A percentile compares a stretch with the other conserved stretches of the same genome.
Conservation (phyloP, 2,113 vertebrate species). For the Passer domesticus region DNA sequence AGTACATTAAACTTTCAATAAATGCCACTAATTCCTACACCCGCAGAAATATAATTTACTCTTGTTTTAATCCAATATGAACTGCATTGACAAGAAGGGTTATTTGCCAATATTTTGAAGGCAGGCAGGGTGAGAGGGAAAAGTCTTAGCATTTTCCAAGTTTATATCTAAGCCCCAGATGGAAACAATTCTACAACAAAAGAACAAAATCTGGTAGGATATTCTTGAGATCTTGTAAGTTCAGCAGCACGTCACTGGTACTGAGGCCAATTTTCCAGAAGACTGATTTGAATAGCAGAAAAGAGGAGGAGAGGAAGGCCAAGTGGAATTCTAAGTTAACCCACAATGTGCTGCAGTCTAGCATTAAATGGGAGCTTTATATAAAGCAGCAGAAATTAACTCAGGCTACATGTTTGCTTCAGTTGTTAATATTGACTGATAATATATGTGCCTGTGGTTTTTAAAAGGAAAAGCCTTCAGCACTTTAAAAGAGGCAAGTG, state of each 20-base stretch:
- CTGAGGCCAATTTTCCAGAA: slow-evolving; percentile 73
- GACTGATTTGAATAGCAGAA: slow-evolving; percentile 78
- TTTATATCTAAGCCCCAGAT: slow-evolving; percentile 73
- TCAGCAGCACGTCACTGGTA: slow-evolving; percentile 67
- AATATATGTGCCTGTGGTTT: slow-evolving; percentile 1
- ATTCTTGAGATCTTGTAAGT: slow-evolving; percentile 74
- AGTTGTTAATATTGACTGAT: background rate
- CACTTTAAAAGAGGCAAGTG: background rate
- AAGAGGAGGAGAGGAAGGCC: slow-evolving; percentile 4
- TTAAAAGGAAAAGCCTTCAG: slow-evolving; percentile 35
- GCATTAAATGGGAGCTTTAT: background rate
- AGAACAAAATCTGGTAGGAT: slow-evolving; percentile 76
- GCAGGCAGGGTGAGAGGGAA: slow-evolving; percentile 66
- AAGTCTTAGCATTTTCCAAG: slow-evolving; percentile 66
- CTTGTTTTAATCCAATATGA: slow-evolving; percentile 59
- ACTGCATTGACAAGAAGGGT: slow-evolving; percentile 47
- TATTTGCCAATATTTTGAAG: slow-evolving; percentile 72
- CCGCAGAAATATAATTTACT: slow-evolving; percentile 35
- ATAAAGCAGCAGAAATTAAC: background rate
- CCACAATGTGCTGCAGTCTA: slow-evolving; percentile 20
- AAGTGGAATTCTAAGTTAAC: slow-evolving; percentile 66
- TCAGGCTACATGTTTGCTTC: background rate
- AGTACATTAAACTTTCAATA: slow-evolving; percentile 29
- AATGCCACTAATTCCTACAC: slow-evolving; percentile 18
- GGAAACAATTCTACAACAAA: slow-evolving; percentile 78